Percentiles rank a stretch among this genome's conserved stretches.
Conservation (phyloP, 2,113 vertebrate genomes). For the Heloderma charlesbogerti region DNA sequence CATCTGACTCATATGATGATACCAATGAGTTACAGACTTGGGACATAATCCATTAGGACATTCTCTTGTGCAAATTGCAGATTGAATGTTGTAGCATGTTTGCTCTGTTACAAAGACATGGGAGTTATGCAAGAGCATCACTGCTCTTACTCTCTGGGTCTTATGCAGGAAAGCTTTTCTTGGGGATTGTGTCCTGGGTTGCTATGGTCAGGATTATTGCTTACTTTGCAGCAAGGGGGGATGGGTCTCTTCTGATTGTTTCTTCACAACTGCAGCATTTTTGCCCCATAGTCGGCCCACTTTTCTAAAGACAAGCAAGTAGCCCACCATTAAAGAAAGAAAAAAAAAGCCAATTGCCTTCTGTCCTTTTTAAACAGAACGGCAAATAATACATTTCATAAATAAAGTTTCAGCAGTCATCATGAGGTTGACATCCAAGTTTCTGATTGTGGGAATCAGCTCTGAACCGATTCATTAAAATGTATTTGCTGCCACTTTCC, state of each 20-base stretch:
- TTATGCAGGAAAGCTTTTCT: not conserved
- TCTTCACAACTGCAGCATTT: not conserved
- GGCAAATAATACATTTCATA: not conserved
- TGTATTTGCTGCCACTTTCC: not conserved
- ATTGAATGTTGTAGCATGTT: constrained; percentile 2
- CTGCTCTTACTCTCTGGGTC: not conserved
- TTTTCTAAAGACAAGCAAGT: not conserved
- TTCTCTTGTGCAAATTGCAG: not conserved
- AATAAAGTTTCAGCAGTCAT: not conserved
- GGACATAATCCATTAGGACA: not conserved
- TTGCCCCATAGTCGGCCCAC: too few species aligned
- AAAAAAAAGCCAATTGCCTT: too few species aligned
- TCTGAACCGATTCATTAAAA: not conserved
- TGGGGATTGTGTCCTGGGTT: not conserved
- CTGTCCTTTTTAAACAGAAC: not conserved
- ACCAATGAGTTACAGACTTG: not conserved
- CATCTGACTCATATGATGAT: not conserved
- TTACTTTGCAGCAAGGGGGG: not conserved
- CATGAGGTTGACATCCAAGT: not conserved
- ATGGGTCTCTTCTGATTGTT: not conserved
- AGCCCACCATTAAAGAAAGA: not conserved
- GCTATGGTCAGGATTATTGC: not conserved
- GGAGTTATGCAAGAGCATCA: not conserved
- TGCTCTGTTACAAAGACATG: not conserved
- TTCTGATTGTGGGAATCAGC: not conserved